Evolutionary conservation across 2,113 vertebrate species (phyloP).

Genomic region (Paradisaea rubra): DNA sequence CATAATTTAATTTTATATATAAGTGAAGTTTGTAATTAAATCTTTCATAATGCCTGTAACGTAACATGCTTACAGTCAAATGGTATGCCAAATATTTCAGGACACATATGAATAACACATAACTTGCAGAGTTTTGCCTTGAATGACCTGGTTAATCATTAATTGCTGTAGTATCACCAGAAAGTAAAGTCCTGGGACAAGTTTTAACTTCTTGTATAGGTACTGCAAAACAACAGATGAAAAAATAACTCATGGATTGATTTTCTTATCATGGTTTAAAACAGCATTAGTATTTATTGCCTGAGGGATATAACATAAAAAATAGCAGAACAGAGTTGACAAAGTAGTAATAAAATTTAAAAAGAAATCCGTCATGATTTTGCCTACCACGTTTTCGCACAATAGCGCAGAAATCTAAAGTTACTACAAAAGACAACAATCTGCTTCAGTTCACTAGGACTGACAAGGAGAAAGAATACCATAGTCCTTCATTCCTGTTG

Average conservation of each 20-base stretch:
- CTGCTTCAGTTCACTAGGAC: neutral
- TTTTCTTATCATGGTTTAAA: constrained; percentile 72
- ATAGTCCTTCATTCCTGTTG: neutral
- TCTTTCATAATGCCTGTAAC: neutral
- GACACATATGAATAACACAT: neutral
- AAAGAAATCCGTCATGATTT: neutral
- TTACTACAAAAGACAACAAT: neutral
- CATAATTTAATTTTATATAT: neutral
- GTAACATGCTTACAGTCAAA: neutral
- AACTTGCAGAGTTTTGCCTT: neutral
- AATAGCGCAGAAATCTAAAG: neutral
- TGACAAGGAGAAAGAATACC: neutral
- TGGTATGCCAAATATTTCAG: neutral
- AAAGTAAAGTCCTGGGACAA: constrained; percentile 56
- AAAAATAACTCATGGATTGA: constrained; percentile 45
- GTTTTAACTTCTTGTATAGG: constrained; percentile 53
- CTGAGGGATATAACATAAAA: constrained; percentile 31
- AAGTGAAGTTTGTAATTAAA: neutral
- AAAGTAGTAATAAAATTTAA: neutral
- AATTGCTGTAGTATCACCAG: constrained; percentile 47
- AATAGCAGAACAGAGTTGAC: neutral
- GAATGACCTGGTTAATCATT: constrained; percentile 18
- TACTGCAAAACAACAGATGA: constrained; percentile 41
- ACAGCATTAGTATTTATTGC: constrained; percentile 72
- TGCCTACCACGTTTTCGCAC: neutral